phyloP scores from a whole-genome alignment of 2,888 invertebrate genomes.

The Barypeithes pellucidus region DNA sequence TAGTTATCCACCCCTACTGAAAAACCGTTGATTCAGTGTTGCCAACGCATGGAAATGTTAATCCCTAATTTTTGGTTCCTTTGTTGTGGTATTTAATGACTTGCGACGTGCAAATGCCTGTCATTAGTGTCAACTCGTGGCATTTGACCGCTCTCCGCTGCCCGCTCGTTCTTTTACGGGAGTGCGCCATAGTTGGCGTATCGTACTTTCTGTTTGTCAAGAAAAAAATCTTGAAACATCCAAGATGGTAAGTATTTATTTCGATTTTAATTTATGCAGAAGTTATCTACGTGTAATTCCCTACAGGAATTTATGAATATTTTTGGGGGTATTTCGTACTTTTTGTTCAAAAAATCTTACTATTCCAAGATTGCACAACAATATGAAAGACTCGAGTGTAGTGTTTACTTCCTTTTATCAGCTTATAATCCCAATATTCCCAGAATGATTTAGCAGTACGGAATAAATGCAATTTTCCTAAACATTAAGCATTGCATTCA shows the following conservation, averaged over 20 bases:
- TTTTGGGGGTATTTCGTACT: conserved; percentile 30
- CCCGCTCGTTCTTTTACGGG: conserved; percentile 79
- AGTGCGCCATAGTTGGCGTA: conserved; percentile 93
- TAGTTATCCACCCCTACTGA: no score
- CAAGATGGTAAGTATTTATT: conserved; percentile 81
- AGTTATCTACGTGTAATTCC: neutral
- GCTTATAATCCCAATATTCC: neutral
- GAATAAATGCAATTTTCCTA: neutral
- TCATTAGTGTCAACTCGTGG: conserved; percentile 23
- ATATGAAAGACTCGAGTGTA: conserved; percentile 61
- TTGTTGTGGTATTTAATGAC: conserved; percentile 71
- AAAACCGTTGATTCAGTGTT: neutral
- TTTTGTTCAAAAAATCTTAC: conserved; percentile 46
- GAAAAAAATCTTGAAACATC: conserved; percentile 86
- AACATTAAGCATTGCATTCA: neutral
- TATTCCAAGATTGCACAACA: conserved; percentile 68
- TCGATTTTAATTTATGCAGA: conserved; percentile 29
- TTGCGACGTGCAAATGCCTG: conserved; percentile 75
- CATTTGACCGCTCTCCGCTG: conserved; percentile 22
- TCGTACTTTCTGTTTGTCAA: conserved; percentile 81
- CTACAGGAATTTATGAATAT: conserved; percentile 27
- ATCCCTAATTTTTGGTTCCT: neutral
- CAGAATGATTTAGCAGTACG: neutral
- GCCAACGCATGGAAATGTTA: neutral
- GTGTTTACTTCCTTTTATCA: conserved; percentile 24